Percentiles rank a stretch among this genome's conserved stretches.
These are phyloP conservation scores for Parus major DNA, from an alignment of 2,113 vertebrate species.

Conservation along the genomic window DNA sequence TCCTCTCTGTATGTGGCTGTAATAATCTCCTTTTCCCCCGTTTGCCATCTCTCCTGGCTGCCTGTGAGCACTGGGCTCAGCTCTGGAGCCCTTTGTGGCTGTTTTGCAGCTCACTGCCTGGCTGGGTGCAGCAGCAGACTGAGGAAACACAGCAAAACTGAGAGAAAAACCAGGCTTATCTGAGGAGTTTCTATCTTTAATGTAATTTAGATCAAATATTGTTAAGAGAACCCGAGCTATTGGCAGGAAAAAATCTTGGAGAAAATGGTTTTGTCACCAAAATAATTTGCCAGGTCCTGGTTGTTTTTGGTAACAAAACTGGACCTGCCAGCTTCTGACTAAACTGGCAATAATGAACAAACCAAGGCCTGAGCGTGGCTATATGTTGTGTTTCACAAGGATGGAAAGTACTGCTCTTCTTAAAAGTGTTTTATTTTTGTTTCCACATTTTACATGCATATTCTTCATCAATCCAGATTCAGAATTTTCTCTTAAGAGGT, in stretches of 20 bases:
- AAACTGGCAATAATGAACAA: background rate
- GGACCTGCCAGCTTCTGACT: background rate
- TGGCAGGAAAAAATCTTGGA: background rate
- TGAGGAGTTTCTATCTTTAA: background rate
- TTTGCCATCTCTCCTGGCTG: rapidly evolving
- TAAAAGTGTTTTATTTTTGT: background rate
- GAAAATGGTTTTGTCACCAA: background rate
- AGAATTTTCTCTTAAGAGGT: background rate
- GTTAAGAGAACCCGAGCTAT: background rate
- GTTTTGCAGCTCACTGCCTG: background rate
- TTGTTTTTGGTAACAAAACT: background rate
- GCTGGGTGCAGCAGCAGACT: background rate
- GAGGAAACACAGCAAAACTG: background rate
- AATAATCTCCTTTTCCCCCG: background rate
- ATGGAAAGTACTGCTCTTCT: background rate
- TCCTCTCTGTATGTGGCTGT: background rate
- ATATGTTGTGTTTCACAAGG: background rate
- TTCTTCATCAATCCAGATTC: background rate
- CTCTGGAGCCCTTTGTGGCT: background rate
- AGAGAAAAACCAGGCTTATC: background rate
- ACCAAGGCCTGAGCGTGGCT: background rate
- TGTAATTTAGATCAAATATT: background rate
- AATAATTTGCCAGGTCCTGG: background rate
- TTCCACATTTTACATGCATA: background rate
- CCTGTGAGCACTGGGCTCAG: rapidly evolving